Base-by-base conservation (phyloP, 2,888 invertebrate genomes). In the Spisula solida region DNA sequence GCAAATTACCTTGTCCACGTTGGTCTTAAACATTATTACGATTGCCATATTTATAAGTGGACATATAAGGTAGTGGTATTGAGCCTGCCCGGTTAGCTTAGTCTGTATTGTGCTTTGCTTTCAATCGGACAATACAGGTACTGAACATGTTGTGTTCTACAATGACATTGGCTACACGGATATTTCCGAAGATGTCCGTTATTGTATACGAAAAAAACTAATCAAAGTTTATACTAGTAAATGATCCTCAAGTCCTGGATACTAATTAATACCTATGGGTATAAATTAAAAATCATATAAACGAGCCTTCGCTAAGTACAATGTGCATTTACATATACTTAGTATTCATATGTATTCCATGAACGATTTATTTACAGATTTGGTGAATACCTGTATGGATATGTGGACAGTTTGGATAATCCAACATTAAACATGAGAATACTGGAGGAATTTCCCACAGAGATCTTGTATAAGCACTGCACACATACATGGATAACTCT, bases 381-480 rank as follows among this genome's bases (percentile, higher is more conserved):
- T 14, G 47, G 66, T 25, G 87, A 82, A 41, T 85, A 86, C 80
- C 29, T 90, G n/a, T 48, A 41, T 20, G 90, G 10, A 25, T 90
- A 90, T 70, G 51, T 85, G 51, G 90, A 87, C 47, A 83, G 70
- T 20, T 47, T 82, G 47, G 48, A 66, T 0, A 60, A 47, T 25
- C 41, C 34, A 10, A 14, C 51, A 31, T 18, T 88, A 18, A 83
- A 82, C 82, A 16, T 82, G 41, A 56, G 80, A 31, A 56, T 81
- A 10, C 81, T 92, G 29, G 55, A 20, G 47, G 85, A 85, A 25
- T 91, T 92, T 41, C 92, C 92, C 25, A 70, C 78, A 4, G 79
- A 86, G 0, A 92, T 92, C 34, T 34, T 87, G 29, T 82, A 85
- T 18, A 90, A 84, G 83, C 88, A 91, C 55, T 84, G 85, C 60